Conservation (phyloP, 1,140 invertebrate genomes). For the Contarinia nasturtii region DNA sequence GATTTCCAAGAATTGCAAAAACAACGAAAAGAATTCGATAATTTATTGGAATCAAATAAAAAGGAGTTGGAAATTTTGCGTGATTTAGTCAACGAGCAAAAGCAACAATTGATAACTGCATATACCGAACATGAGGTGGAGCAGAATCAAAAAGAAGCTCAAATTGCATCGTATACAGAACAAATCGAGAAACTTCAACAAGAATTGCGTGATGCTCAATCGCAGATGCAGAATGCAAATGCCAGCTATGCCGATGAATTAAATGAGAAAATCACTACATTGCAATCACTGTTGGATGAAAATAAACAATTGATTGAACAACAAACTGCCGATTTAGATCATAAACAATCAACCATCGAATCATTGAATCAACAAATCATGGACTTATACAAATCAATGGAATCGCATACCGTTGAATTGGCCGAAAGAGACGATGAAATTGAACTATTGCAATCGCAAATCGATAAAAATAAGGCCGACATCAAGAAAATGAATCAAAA, state of each 20-base stretch:
- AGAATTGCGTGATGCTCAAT: slow-evolving; percentile 4
- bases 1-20: slow-evolving; percentile 11
- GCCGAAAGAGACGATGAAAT: slow-evolving; percentile 13
- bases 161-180: slow-evolving; percentile 23
- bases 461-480: slow-evolving; percentile 26
- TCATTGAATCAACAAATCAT: slow-evolving; percentile 14
- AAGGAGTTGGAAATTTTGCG: slow-evolving; percentile 16
- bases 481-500: slow-evolving; percentile 23
- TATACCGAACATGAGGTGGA: slow-evolving; percentile 16
- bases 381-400: slow-evolving; percentile 12
- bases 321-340: slow-evolving; percentile 11
- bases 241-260: not conserved
- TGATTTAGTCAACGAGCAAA: slow-evolving; percentile 16
- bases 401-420: slow-evolving; percentile 15
- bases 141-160: slow-evolving; percentile 28
- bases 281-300: slow-evolving; percentile 6
- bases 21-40: slow-evolving; percentile 24
- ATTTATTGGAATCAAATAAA: slow-evolving; percentile 20
- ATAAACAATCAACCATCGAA: slow-evolving; percentile 19
- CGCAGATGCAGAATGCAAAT: not conserved
- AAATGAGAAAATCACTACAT: not conserved
- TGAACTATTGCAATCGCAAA: slow-evolving; percentile 9
- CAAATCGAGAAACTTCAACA: slow-evolving; percentile 9
- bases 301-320: slow-evolving; percentile 12
- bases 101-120: slow-evolving; percentile 19